Conservation (phyloP, 1,140 invertebrate species). For the Pseudomyrmex flavicornis region DNA sequence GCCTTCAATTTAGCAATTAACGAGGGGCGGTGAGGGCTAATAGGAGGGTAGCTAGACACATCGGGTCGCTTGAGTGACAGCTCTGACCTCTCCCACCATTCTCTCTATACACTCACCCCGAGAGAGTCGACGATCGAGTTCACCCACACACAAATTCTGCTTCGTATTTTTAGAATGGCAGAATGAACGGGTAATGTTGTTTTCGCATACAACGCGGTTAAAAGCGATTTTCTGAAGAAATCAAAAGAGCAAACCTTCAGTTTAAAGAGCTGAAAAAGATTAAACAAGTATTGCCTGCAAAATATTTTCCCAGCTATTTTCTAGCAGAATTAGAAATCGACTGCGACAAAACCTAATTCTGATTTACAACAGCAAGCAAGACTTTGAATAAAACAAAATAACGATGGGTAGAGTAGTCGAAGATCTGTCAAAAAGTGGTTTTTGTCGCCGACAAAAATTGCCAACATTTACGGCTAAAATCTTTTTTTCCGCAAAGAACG, state of each 20-base stretch:
- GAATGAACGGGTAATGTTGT: slow-evolving; percentile 44
- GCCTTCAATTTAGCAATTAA: slow-evolving; percentile 85
- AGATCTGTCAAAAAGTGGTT: no score
- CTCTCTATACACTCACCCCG: slow-evolving; percentile 68
- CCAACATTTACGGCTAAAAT: no score
- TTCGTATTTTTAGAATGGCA: slow-evolving; percentile 57
- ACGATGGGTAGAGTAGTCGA: no score
- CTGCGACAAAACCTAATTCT: no score
- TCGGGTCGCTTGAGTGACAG: slow-evolving; percentile 83
- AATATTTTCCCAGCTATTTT: no score
- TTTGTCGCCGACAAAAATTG: no score
- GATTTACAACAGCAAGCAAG: no score
- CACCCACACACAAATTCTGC: slow-evolving; percentile 64
- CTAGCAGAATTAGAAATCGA: no score
- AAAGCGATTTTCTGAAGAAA: slow-evolving; percentile 8
- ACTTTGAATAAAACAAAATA: no score
- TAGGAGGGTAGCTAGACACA: slow-evolving; percentile 84
- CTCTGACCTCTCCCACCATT: slow-evolving; percentile 83
- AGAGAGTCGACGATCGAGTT: slow-evolving; percentile 71
- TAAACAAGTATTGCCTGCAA: no score
- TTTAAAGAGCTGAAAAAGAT: no score
- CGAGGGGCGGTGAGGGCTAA: slow-evolving; percentile 80
- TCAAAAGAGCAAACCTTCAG: neutral
- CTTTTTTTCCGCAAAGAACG: no score
- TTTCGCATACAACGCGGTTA: slow-evolving; percentile 42